These are phyloP conservation scores for Gorsachius magnificus DNA, from an alignment of 2,797 vertebrate species.

Conservation along the genomic window DNA sequence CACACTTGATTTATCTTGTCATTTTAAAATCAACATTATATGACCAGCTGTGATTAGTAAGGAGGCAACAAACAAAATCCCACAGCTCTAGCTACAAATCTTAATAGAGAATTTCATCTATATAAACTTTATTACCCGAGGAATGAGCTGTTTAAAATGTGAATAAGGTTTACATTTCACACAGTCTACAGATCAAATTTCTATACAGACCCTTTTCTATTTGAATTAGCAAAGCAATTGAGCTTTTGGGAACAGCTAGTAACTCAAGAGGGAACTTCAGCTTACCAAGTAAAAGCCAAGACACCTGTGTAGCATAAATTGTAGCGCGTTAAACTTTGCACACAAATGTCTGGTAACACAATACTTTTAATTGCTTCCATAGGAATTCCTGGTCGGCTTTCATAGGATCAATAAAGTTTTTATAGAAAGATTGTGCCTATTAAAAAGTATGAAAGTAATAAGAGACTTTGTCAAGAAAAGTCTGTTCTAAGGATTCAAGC, in stretches of 20 bases:
- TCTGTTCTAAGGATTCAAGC: neutral
- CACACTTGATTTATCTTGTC: neutral
- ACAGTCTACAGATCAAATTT: neutral
- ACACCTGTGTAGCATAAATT: neutral
- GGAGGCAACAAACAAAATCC: neutral
- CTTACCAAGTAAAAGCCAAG: slow-evolving; percentile 1
- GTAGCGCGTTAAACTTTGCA: neutral
- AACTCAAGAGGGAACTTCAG: neutral
- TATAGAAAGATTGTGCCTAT: neutral
- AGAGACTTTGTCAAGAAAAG: neutral
- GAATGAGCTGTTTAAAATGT: neutral
- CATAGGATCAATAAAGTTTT: neutral
- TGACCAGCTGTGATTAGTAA: neutral
- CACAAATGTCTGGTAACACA: neutral
- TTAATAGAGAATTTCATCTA: neutral
- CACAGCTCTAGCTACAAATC: neutral
- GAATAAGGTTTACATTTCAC: neutral
- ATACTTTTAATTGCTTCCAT: neutral
- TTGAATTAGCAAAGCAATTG: slow-evolving; percentile 3
- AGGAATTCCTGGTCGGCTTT: neutral
- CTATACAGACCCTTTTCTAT: neutral
- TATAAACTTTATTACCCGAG: neutral
- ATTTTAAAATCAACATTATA: neutral
- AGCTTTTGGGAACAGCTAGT: neutral
- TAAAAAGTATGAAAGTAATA: neutral